phyloP scores from a whole-genome alignment of 2,888 invertebrate genomes.

The Sclerodermus sp. region DNA sequence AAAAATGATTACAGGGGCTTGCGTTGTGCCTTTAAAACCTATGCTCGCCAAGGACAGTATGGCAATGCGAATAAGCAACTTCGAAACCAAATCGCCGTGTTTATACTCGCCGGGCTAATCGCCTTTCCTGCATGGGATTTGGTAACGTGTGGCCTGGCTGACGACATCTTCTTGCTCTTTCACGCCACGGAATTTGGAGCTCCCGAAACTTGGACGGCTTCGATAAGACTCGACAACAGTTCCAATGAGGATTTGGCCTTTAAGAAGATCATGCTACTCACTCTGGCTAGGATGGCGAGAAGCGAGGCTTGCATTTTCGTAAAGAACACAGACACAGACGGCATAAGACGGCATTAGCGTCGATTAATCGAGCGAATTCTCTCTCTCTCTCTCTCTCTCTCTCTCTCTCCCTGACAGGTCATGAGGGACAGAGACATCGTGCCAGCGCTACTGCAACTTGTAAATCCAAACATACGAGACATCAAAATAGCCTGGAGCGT shows the following conservation, averaged over 20 bases:
- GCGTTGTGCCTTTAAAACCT: slow-evolving; percentile 34
- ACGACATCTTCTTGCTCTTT: slow-evolving; percentile 42
- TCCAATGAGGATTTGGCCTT: slow-evolving; percentile 44
- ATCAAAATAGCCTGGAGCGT: slow-evolving; percentile 26
- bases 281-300: slow-evolving; percentile 34
- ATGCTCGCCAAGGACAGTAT: slow-evolving; percentile 22
- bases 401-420: slow-evolving; percentile 25
- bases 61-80: slow-evolving; percentile 37
- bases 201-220: slow-evolving; percentile 36
- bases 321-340: no score
- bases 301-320: slow-evolving; percentile 31
- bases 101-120: slow-evolving; percentile 39
- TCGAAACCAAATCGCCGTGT: slow-evolving; percentile 39
- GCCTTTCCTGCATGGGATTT: slow-evolving; percentile 37
- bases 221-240: slow-evolving; percentile 29
- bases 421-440: slow-evolving; percentile 31
- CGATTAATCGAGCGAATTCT: no score
- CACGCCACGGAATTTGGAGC: slow-evolving; percentile 35
- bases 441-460: slow-evolving; percentile 28
- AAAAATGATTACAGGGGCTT: slow-evolving; percentile 33
- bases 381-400: not conserved
- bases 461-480: slow-evolving; percentile 26
- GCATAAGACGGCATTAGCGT: no score
- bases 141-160: slow-evolving; percentile 35
- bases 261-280: slow-evolving; percentile 45